phyloP scores from a whole-genome alignment of 1,140 invertebrate species.

The Leptinotarsa defecta region DNA sequence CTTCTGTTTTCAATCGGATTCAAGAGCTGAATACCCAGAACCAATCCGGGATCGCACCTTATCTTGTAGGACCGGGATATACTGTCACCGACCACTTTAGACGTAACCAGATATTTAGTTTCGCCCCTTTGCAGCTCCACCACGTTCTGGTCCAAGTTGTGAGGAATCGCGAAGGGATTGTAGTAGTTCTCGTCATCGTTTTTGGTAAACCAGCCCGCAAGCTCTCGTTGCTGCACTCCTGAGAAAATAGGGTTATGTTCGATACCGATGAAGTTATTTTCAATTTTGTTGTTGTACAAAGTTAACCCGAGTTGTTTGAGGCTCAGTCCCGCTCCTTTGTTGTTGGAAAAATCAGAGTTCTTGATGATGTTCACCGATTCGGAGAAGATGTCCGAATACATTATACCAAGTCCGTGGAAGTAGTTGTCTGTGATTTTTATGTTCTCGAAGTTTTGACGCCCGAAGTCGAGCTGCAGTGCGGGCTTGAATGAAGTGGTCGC shows the following conservation, averaged over 20 bases:
- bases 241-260: constrained; percentile 89
- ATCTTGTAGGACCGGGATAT: constrained; percentile 51
- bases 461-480: constrained; percentile 95
- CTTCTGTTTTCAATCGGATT: constrained; percentile 88
- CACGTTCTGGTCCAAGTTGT: constrained; percentile 62
- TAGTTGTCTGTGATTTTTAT: constrained; percentile 80
- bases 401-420: constrained; percentile 84
- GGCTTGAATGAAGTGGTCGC: constrained; percentile 87
- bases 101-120: constrained; percentile 78
- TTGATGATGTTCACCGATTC: constrained; percentile 82
- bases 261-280: constrained; percentile 87
- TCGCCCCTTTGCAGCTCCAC: constrained; percentile 69
- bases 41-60: constrained; percentile 66
- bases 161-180: constrained; percentile 70
- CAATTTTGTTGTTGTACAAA: constrained; percentile 75
- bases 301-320: constrained; percentile 85
- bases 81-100: constrained; percentile 63
- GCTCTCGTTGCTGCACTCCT: constrained; percentile 83
- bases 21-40: constrained; percentile 79
- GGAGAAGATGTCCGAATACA: constrained; percentile 88
- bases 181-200: constrained; percentile 71
- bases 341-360: constrained; percentile 86
- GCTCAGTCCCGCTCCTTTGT: constrained; percentile 85
- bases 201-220: constrained; percentile 88
- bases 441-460: constrained; percentile 86